phyloP scores from a whole-genome alignment of 2,113 vertebrate genomes.

The Rhipidura dahli region DNA sequence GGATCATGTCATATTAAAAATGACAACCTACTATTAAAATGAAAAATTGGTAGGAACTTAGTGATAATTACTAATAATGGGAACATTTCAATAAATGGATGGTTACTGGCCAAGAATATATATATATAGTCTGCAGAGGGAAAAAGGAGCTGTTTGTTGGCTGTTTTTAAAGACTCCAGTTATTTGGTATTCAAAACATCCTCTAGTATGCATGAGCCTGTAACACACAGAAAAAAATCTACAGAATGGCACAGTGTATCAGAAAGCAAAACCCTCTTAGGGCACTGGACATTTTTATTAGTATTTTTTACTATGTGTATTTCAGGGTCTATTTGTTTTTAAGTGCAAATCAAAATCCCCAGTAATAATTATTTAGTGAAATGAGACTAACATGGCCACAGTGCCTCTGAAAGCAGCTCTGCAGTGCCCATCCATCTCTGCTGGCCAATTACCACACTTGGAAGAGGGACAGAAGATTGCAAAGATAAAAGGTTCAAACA shows the following conservation, averaged over 20 bases:
- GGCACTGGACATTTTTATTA: neutral
- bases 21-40: conserved; percentile 62
- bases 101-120: conserved; percentile 58
- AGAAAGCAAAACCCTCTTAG: neutral
- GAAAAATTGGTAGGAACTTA: conserved; percentile 56
- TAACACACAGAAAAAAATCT: neutral
- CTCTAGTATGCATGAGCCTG: conserved; percentile 9
- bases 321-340: conserved; percentile 17
- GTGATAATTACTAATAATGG: conserved; percentile 63
- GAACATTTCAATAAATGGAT: conserved; percentile 52
- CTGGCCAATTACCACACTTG: neutral
- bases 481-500: neutral
- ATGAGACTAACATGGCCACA: neutral
- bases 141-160: conserved; percentile 37
- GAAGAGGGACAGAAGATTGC: neutral
- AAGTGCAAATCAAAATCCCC: neutral
- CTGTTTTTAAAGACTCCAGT: conserved; percentile 24
- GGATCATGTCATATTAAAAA: conserved; percentile 59
- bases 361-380: neutral
- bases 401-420: neutral
- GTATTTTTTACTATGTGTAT: neutral
- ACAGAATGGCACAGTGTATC: neutral
- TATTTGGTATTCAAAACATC: conserved; percentile 49
- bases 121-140: conserved; percentile 42
- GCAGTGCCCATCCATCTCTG: neutral